These are phyloP conservation scores for Helicoverpa zea DNA, from an alignment of 1,140 invertebrate genomes.

Conservation along the genomic window DNA sequence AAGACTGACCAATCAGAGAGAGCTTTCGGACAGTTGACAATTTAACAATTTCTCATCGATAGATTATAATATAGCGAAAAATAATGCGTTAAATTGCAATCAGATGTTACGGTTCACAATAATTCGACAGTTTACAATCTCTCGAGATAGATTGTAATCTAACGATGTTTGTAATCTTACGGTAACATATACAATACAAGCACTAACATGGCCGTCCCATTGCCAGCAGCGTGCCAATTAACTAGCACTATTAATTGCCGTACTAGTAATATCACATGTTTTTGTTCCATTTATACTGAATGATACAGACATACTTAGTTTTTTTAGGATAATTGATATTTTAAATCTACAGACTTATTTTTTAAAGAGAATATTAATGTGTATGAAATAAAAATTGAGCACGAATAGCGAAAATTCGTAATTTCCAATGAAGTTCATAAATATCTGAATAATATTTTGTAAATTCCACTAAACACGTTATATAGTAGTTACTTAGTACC, in stretches of 20 bases:
- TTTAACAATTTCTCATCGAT: no score
- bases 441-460: not conserved
- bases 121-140: no score
- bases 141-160: no score
- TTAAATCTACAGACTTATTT: not conserved
- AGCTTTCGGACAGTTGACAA: no score
- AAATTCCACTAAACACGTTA: not conserved
- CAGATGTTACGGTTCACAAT: no score
- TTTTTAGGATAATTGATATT: not conserved
- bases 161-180: no score
- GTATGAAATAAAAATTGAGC: no score
- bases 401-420: no score
- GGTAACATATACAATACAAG: not conserved
- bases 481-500: no score
- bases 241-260: not conserved
- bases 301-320: not conserved
- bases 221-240: slow-evolving; percentile 5
- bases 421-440: not conserved
- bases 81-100: no score
- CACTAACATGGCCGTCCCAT: not conserved
- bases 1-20: no score
- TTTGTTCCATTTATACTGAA: slow-evolving; percentile 6
- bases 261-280: not conserved
- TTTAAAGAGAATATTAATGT: not conserved
- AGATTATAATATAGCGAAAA: no score